A percentile compares a stretch with the other conserved stretches of the same genome.
Evolutionary conservation across 1,140 invertebrate genomes (phyloP).

Genomic region (Leptestheria dahalacensis): DNA sequence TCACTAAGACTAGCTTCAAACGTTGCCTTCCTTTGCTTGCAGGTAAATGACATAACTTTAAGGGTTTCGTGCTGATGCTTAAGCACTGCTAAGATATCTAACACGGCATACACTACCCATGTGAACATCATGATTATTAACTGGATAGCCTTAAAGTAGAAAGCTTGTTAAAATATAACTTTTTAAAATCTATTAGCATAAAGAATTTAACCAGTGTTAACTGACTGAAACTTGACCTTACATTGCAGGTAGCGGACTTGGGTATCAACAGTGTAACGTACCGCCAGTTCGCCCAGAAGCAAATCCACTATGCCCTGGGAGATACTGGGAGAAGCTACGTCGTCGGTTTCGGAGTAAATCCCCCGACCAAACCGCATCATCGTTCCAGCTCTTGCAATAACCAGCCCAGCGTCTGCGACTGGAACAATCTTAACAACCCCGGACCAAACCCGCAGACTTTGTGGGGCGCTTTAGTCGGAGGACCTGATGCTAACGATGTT

Average conservation of each 20-base stretch:
- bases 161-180: too few relatives aligned
- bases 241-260: slow-evolving; percentile 21
- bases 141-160: too few relatives aligned
- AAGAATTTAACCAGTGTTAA: too few relatives aligned
- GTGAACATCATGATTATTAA: too few relatives aligned
- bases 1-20: slow-evolving; percentile 22
- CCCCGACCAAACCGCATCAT: slow-evolving; percentile 21
- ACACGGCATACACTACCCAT: too few relatives aligned
- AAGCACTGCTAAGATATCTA: too few relatives aligned
- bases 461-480: slow-evolving; percentile 31
- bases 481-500: slow-evolving; percentile 26
- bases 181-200: too few relatives aligned
- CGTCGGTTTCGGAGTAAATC: slow-evolving; percentile 32
- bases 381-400: slow-evolving; percentile 24
- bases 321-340: slow-evolving; percentile 32
- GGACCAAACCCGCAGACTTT: slow-evolving; percentile 27
- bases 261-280: slow-evolving; percentile 20
- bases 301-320: slow-evolving; percentile 33
- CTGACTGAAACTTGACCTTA: too few relatives aligned
- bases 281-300: slow-evolving; percentile 27
- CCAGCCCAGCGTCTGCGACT: slow-evolving; percentile 22
- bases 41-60: too few relatives aligned
- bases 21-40: slow-evolving; percentile 23
- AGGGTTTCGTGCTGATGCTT: too few relatives aligned
- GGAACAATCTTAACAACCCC: slow-evolving; percentile 19